Percentiles rank a stretch among this genome's conserved stretches.
Conservation (phyloP, 1,140 invertebrate species). For the Charaxes varanes region DNA sequence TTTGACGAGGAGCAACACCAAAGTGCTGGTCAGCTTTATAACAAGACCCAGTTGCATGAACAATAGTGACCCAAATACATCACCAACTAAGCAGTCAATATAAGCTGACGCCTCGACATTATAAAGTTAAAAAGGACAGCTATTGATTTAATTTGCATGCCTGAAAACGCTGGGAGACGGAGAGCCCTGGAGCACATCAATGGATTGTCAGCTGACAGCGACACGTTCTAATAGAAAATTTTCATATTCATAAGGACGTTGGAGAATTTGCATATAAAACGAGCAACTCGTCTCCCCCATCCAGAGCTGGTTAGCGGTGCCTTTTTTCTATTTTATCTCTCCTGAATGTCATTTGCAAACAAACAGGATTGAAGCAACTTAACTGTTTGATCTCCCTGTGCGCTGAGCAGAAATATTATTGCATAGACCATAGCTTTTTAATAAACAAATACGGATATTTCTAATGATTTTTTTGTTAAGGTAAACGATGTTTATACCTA, state of each 20-base stretch:
- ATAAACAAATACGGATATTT: too few relatives aligned
- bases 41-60: too few relatives aligned
- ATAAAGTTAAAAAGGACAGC: constrained; percentile 1
- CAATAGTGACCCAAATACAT: neutral
- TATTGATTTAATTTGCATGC: constrained; percentile 23
- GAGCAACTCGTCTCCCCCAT: constrained; percentile 45
- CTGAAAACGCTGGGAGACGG: constrained; percentile 38
- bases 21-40: too few relatives aligned
- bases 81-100: neutral
- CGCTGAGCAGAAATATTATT: too few relatives aligned
- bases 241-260: constrained; percentile 74
- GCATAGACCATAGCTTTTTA: too few relatives aligned
- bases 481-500: too few relatives aligned
- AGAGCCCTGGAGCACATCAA: constrained; percentile 49
- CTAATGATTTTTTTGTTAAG: too few relatives aligned
- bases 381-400: too few relatives aligned
- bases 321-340: constrained; percentile 41
- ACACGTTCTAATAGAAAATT: constrained; percentile 73
- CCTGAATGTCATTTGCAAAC: too few relatives aligned
- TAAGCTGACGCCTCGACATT: neutral
- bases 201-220: constrained; percentile 62
- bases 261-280: constrained; percentile 70
- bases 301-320: constrained; percentile 33
- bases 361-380: too few relatives aligned
- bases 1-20: too few relatives aligned